phyloP scores from a whole-genome alignment of 2,888 invertebrate species.

The Mesochorus sp. region DNA sequence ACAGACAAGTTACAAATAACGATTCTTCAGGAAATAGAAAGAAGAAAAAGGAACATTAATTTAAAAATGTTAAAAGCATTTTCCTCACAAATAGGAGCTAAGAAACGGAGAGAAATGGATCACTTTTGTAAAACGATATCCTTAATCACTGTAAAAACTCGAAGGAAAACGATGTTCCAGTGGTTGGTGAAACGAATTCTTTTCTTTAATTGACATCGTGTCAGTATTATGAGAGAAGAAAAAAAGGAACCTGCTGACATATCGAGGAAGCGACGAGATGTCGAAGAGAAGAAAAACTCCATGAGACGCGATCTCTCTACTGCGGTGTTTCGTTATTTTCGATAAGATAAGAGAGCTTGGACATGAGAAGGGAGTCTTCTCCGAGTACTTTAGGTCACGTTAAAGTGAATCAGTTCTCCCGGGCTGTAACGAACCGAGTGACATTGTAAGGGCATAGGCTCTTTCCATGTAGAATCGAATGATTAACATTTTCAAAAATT shows the following conservation, averaged over 20 bases:
- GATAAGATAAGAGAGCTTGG: constrained; percentile 57
- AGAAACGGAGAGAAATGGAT: too few species aligned
- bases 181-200: too few species aligned
- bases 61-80: background rate
- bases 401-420: constrained; percentile 30
- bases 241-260: constrained; percentile 2
- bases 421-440: background rate
- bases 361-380: constrained; percentile 43
- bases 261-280: constrained; percentile 9
- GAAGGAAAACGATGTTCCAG: too few species aligned
- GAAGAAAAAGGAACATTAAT: background rate
- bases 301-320: constrained; percentile 38
- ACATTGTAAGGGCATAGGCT: background rate
- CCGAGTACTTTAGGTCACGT: constrained; percentile 32
- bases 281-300: too few species aligned
- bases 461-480: background rate
- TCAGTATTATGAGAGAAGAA: background rate
- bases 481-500: background rate
- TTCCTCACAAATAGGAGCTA: too few species aligned
- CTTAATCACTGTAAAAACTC: too few species aligned
- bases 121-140: too few species aligned
- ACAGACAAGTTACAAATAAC: constrained; percentile 28
- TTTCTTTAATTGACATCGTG: background rate
- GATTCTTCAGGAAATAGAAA: constrained; percentile 7
- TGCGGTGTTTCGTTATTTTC: constrained; percentile 21